These are phyloP conservation scores for Argyresthia goedartella DNA, from an alignment of 2,888 invertebrate genomes.

Conservation along the genomic window DNA sequence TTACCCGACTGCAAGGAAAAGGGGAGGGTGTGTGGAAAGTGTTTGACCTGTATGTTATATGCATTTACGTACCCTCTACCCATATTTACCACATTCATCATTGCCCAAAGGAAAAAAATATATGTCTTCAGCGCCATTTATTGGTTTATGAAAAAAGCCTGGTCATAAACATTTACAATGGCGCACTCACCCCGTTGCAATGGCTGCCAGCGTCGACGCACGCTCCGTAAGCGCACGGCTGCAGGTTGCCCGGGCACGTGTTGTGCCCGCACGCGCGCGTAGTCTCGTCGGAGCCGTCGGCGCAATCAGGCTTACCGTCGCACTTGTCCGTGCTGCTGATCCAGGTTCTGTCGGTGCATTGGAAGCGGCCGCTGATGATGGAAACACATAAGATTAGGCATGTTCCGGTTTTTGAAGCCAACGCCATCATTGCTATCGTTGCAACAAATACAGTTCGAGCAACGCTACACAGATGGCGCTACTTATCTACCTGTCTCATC, in stretches of 20 bases:
- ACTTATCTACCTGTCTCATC: no score
- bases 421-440: no score
- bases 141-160: background rate
- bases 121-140: no score
- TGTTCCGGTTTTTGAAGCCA: no score
- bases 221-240: slow-evolving; percentile 74
- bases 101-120: background rate
- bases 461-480: no score
- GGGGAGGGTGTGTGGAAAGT: no score
- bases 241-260: slow-evolving; percentile 62
- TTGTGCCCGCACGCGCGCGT: slow-evolving; percentile 36
- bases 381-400: no score
- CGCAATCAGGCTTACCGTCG: slow-evolving; percentile 39
- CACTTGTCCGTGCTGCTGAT: slow-evolving; percentile 34
- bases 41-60: no score
- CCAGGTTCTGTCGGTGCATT: slow-evolving; percentile 30
- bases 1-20: no score
- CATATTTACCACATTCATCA: no score
- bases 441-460: no score
- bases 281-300: slow-evolving; percentile 47
- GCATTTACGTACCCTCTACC: background rate
- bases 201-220: slow-evolving; percentile 68
- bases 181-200: slow-evolving; percentile 56
- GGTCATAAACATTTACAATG: background rate
- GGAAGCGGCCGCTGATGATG: slow-evolving; percentile 32